Percentiles rank a stretch among this genome's conserved stretches.
Evolutionary conservation across 2,888 invertebrate species (phyloP).

Genomic region (Oxycera nigricornis): DNA sequence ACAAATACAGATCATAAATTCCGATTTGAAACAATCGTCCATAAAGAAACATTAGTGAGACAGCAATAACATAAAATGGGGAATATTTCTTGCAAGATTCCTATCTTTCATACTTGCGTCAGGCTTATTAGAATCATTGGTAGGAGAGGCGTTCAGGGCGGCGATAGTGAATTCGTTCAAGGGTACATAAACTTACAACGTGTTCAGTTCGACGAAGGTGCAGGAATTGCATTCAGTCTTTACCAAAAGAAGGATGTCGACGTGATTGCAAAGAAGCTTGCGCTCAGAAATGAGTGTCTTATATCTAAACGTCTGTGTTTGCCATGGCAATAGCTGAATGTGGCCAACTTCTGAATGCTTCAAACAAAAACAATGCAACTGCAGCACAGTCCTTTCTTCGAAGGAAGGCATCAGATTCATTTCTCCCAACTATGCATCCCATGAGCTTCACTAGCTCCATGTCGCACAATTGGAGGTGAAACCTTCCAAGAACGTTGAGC

Average conservation of each 20-base stretch:
- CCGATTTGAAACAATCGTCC: constrained; percentile 51
- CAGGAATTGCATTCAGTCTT: not conserved
- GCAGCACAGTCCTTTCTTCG: not conserved
- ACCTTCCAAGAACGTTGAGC: not conserved
- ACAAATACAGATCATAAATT: constrained; percentile 47
- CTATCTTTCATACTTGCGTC: constrained; percentile 46
- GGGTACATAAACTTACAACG: constrained; percentile 14
- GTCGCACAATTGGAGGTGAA: not conserved
- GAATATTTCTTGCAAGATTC: constrained; percentile 50
- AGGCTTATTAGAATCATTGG: not conserved
- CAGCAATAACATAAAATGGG: constrained; percentile 53
- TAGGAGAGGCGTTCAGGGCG: constrained; percentile 8
- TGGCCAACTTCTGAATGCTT: not conserved
- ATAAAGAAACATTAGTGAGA: constrained; percentile 53
- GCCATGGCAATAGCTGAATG: too few species aligned
- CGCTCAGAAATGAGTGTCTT: not conserved
- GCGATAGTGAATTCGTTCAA: constrained; percentile 14
- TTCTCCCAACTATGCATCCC: not conserved
- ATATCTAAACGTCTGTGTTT: not conserved
- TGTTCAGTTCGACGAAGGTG: too few species aligned
- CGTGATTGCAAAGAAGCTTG: too few species aligned
- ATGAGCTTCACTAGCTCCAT: not conserved
- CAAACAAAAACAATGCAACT: not conserved
- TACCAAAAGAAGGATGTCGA: not conserved
- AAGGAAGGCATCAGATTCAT: not conserved